Conservation (phyloP, 2,888 invertebrate species). For the Girardia tigrina region DNA sequence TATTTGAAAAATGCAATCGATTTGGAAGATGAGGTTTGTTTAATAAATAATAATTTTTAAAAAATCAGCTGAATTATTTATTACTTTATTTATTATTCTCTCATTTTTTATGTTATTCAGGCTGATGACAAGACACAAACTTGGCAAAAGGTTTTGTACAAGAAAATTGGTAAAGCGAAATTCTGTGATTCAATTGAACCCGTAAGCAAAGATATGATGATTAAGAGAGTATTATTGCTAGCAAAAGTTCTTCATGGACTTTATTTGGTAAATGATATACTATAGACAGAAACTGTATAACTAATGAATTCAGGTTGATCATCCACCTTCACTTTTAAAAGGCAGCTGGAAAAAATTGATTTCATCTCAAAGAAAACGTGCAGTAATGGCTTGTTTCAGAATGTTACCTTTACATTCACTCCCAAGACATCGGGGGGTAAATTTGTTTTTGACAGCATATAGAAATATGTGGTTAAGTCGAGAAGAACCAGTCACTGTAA, state of each 20-base stretch:
- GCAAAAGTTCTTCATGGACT: slow-evolving; percentile 94
- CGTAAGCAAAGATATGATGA: slow-evolving; percentile 55
- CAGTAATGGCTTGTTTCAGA: slow-evolving; percentile 98
- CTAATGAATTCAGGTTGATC: slow-evolving; percentile 69
- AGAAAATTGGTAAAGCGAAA: slow-evolving; percentile 67
- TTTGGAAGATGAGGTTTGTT: slow-evolving; percentile 45
- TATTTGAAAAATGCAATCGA: slow-evolving; percentile 43
- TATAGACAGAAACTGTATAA: slow-evolving; percentile 29
- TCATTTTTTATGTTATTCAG: slow-evolving; percentile 51
- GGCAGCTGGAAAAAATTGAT: slow-evolving; percentile 89
- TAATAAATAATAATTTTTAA: neutral
- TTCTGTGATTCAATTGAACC: slow-evolving; percentile 44
- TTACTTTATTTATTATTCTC: neutral
- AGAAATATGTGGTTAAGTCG: slow-evolving; percentile 52
- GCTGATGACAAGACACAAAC: slow-evolving; percentile 95
- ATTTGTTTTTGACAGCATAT: slow-evolving; percentile 85
- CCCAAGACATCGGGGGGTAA: slow-evolving; percentile 94
- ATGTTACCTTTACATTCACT: slow-evolving; percentile 91
- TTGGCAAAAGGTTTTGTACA: slow-evolving; percentile 96
- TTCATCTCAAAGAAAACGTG: slow-evolving; percentile 92
- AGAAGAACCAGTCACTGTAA: slow-evolving; percentile 55
- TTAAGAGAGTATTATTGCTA: slow-evolving; percentile 59
- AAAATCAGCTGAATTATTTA: neutral
- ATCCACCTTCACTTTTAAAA: slow-evolving; percentile 70
- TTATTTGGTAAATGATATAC: slow-evolving; percentile 70